These are phyloP conservation scores for Axinella damicornis DNA, from an alignment of 37 sponge, comb jelly and placozoan genomes.

Conservation along the genomic window DNA sequence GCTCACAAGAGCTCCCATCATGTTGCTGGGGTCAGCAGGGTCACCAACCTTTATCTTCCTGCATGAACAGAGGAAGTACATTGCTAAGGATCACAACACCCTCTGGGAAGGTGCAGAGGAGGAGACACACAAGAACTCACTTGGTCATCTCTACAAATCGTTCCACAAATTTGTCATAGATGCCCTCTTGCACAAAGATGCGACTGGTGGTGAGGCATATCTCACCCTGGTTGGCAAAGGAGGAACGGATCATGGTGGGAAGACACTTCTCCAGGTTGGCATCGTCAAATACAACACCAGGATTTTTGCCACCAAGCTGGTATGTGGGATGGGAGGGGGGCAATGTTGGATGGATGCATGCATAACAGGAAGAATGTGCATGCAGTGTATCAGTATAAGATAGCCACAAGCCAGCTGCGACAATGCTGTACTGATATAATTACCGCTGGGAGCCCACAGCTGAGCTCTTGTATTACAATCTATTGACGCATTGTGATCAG, in stretches of 20 bases:
- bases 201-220: conserved; percentile 92
- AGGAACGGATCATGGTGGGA: conserved; percentile 76
- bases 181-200: conserved; percentile 83
- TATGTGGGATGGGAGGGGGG: neutral
- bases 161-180: conserved; percentile 75
- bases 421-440: too few relatives aligned
- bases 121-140: conserved; percentile 26
- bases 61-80: neutral
- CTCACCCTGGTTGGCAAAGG: conserved; percentile 93
- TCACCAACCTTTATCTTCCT: conserved; percentile 85
- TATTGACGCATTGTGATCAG: too few relatives aligned
- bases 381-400: neutral
- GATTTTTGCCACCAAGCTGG: conserved; percentile 93
- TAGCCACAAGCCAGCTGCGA: too few relatives aligned
- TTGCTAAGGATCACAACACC: neutral
- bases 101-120: neutral
- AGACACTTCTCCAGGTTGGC: conserved; percentile 88
- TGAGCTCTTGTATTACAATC: too few relatives aligned
- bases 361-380: neutral
- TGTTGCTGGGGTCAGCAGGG: conserved; percentile 70
- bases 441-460: too few relatives aligned
- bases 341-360: too few relatives aligned
- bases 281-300: conserved; percentile 87
- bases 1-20: conserved; percentile 90
- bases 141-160: conserved; percentile 78